Base-by-base conservation (phyloP, 2,888 invertebrate species). In the Drosophila hamatofila region DNA sequence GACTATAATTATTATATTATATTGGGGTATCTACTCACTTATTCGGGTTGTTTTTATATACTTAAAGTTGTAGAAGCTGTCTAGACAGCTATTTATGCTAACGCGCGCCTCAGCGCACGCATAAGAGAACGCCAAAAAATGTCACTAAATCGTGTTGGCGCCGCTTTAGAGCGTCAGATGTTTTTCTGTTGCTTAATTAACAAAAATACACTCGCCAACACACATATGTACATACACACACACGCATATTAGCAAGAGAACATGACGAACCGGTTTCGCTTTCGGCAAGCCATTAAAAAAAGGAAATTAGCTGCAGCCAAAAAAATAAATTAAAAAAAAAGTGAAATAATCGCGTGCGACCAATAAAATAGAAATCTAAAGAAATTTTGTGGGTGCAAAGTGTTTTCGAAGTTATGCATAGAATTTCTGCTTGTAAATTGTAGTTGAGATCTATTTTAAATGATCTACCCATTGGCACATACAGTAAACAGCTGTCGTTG, bases 191-290 rank as follows among this genome's bases (percentile, higher is more conserved):
- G 68, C 66, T 82, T 85, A 81, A 85, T 81, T 82, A 81, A 65
- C 63, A 58, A 56, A 67, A 58, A 73, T 61, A 73, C 42, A 46
- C 49, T n/a, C 23, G 16, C 35, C 23, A 52, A 48, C 27, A 52
- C 35, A 54, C 6, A n/a, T 3, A 27, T 16, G 27, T 5, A 23
- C 51, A 46, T 14, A 35, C 16, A 27, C 23, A 27, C 35, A 27
- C 14, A 23, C 59, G 23, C 41, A 56, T 58, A 58, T 78, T 76
- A 63, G 77, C 66, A 37, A 66, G 65, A 72, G 83, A 86, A 88
- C 83, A 81, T 86, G 81, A 80, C 69, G 74, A 80, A 88, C 87
- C 57, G 83, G 89, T 88, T 83, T 88, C 78, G 64, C 68, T 72
- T 80, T 86, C 71, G 54, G 69, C 48, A 52, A 21, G 70, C 69